Conservation (phyloP, 2,888 invertebrate genomes). For the Drosophila tripunctata region DNA sequence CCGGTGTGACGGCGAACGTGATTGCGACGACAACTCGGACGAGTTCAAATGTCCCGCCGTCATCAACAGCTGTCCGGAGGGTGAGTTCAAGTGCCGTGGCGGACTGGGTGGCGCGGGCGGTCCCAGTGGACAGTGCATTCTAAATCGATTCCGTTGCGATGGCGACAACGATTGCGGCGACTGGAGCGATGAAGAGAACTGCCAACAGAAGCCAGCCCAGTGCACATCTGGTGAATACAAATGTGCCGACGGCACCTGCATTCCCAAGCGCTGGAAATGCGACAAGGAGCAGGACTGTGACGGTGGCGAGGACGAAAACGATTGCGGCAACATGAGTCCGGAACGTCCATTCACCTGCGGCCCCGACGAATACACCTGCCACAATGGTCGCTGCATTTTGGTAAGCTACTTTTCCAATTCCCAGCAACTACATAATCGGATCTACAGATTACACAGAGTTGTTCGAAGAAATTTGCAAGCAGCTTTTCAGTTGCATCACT, state of each 20-base stretch:
- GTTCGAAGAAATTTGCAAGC: too few relatives aligned
- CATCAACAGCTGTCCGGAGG: conserved; percentile 88
- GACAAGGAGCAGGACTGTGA: conserved; percentile 92
- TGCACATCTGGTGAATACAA: conserved; percentile 90
- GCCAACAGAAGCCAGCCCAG: conserved; percentile 87
- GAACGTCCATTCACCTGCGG: conserved; percentile 88
- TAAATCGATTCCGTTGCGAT: conserved; percentile 91
- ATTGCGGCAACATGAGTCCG: conserved; percentile 86
- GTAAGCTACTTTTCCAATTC: too few relatives aligned
- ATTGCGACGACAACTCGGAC: conserved; percentile 91
- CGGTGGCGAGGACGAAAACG: conserved; percentile 90
- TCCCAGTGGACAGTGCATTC: conserved; percentile 87
- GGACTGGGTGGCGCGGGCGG: conserved; percentile 84
- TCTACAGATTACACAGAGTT: too few relatives aligned
- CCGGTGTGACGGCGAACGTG: conserved; percentile 89
- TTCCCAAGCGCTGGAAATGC: conserved; percentile 91
- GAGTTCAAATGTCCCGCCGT: conserved; percentile 87
- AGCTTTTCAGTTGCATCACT: too few relatives aligned
- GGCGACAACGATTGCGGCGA: conserved; percentile 95
- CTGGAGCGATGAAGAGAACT: conserved; percentile 93
- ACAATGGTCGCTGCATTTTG: conserved; percentile 90
- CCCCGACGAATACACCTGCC: conserved; percentile 90
- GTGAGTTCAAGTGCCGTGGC: conserved; percentile 90
- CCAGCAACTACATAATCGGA: too few relatives aligned
- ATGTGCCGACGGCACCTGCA: conserved; percentile 91